These are phyloP conservation scores for Abscondita cerata DNA, from an alignment of 2,888 invertebrate genomes.

Conservation along the genomic window DNA sequence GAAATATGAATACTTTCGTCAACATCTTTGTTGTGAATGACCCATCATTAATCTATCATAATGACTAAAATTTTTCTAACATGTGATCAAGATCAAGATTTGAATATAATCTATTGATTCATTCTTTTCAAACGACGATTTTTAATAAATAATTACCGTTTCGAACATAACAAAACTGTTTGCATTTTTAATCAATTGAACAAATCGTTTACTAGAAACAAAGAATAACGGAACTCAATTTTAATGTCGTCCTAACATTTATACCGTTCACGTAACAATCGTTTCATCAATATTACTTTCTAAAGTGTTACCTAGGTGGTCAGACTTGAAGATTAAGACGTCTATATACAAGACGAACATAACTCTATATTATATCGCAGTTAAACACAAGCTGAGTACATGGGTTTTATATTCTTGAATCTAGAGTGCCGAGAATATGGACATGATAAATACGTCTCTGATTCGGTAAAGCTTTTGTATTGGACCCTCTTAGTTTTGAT, in stretches of 20 bases:
- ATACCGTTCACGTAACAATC: background rate
- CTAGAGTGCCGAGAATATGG: conserved; percentile 45
- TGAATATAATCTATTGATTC: too few relatives aligned
- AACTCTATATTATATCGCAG: conserved; percentile 52
- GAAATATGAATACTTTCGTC: too few relatives aligned
- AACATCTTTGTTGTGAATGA: too few relatives aligned
- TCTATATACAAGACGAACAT: conserved; percentile 46
- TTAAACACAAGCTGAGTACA: conserved; percentile 52
- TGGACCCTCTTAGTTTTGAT: conserved; percentile 43
- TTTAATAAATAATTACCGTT: conserved; percentile 28
- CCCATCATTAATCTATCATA: too few relatives aligned
- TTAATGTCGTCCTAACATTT: conserved; percentile 20
- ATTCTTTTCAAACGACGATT: background rate
- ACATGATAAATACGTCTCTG: conserved; percentile 52
- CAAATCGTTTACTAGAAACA: conserved; percentile 42
- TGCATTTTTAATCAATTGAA: conserved; percentile 34
- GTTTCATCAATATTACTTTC: conserved; percentile 38
- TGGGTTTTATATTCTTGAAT: conserved; percentile 50
- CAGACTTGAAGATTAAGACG: conserved; percentile 54
- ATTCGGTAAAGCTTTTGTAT: conserved; percentile 47
- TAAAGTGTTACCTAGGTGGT: conserved; percentile 46
- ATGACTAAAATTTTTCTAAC: too few relatives aligned
- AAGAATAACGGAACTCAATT: conserved; percentile 35
- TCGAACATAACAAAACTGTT: conserved; percentile 22
- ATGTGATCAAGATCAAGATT: too few relatives aligned